These are phyloP conservation scores for Hemiscyllium ocellatum DNA, from an alignment of 2,113 vertebrate genomes.

Conservation along the genomic window DNA sequence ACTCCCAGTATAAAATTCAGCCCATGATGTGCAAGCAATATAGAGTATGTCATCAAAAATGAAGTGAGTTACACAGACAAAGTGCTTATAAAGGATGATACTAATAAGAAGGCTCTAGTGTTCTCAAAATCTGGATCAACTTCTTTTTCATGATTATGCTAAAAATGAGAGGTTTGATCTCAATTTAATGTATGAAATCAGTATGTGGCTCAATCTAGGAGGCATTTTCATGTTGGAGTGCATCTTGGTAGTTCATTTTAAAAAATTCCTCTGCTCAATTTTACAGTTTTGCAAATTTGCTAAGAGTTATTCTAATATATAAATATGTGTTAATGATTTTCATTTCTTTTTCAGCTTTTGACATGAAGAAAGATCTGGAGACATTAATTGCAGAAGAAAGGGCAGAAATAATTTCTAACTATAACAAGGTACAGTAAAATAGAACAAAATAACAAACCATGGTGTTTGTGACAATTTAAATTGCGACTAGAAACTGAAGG, in stretches of 20 bases:
- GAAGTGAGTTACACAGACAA: not conserved
- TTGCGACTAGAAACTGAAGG: not conserved
- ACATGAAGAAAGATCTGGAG: conserved; percentile 91
- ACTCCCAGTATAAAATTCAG: too few relatives aligned
- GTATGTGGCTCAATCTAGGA: not conserved
- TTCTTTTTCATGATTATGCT: not conserved
- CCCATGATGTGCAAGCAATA: not conserved
- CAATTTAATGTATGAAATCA: too few relatives aligned
- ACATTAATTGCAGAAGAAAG: conserved; percentile 77
- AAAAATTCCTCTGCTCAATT: too few relatives aligned
- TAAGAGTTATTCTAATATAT: not conserved
- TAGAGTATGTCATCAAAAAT: not conserved
- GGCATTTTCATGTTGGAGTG: not conserved
- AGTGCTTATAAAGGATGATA: not conserved
- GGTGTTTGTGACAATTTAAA: not conserved
- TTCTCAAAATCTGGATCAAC: not conserved
- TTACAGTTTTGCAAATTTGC: not conserved
- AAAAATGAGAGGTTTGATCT: not conserved
- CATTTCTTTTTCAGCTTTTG: conserved; percentile 62
- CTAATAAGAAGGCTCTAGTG: not conserved
- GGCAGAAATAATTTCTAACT: conserved; percentile 76
- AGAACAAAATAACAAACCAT: not conserved
- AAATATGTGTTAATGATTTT: not conserved
- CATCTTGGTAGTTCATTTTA: not conserved
- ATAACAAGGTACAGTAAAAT: conserved; percentile 69